These are phyloP conservation scores for Limnephilus marmoratus DNA, from an alignment of 2,888 invertebrate species.

Conservation along the genomic window DNA sequence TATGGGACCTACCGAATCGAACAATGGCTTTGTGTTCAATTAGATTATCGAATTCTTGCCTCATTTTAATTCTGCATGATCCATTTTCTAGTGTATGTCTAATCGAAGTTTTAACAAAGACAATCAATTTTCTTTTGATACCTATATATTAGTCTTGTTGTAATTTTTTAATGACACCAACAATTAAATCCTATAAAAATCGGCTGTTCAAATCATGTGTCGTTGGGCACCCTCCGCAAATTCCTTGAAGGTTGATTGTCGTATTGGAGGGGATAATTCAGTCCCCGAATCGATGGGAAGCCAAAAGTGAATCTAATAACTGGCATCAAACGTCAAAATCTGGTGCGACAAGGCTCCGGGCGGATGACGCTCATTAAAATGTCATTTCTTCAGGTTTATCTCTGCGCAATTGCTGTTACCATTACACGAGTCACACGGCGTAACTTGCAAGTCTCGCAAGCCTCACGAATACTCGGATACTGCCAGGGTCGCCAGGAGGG, in stretches of 20 bases:
- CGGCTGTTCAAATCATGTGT: background rate
- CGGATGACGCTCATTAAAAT: constrained; percentile 63
- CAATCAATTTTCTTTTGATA: too few relatives aligned
- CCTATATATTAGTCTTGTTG: too few relatives aligned
- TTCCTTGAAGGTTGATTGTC: background rate
- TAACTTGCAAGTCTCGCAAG: constrained; percentile 5
- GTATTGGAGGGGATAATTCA: background rate
- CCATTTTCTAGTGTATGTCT: too few relatives aligned
- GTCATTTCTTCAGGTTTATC: constrained; percentile 56
- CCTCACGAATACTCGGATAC: background rate
- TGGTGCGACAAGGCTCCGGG: constrained; percentile 26
- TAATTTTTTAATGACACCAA: too few relatives aligned
- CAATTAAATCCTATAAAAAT: background rate
- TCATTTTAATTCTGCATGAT: too few relatives aligned
- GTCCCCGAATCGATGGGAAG: background rate
- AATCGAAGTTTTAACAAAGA: too few relatives aligned
- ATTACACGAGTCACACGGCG: constrained; percentile 31
- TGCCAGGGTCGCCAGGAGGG: background rate
- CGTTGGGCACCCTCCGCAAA: background rate
- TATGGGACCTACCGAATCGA: too few relatives aligned
- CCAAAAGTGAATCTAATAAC: background rate
- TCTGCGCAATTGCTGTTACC: constrained; percentile 2
- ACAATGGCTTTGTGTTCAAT: too few relatives aligned
- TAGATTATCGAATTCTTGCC: too few relatives aligned
- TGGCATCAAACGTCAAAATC: constrained; percentile 24